phyloP scores from a whole-genome alignment of 2,888 invertebrate genomes.

The Drosophila setosimentum region DNA sequence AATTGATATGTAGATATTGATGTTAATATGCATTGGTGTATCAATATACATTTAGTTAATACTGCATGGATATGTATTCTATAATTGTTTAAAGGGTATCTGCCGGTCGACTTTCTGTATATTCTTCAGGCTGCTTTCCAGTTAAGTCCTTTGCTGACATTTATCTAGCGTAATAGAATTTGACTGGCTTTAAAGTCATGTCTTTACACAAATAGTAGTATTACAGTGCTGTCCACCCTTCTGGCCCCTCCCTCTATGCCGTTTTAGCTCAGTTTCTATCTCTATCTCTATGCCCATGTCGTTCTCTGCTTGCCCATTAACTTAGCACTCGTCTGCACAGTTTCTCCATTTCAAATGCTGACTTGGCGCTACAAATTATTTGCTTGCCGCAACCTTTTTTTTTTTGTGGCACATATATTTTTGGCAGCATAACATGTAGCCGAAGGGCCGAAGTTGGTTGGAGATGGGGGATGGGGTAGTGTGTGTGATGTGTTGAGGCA shows the following conservation, averaged over 20 bases:
- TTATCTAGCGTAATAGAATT: constrained; percentile 31
- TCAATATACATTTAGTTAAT: not conserved
- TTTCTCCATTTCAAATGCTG: constrained; percentile 53
- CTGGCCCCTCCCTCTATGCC: not conserved
- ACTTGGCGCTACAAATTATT: constrained; percentile 57
- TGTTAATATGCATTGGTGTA: not conserved
- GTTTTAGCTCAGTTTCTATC: not conserved
- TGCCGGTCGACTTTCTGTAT: not conserved
- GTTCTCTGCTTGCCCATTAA: constrained; percentile 46
- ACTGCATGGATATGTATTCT: not conserved
- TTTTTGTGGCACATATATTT: constrained; percentile 40
- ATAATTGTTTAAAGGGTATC: not conserved
- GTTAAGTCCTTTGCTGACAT: constrained; percentile 21
- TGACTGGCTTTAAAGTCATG: constrained; percentile 32
- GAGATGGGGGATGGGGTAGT: not conserved
- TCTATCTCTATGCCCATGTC: not conserved
- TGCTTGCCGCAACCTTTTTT: constrained; percentile 39
- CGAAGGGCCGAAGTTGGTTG: not conserved
- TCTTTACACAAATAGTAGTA: constrained; percentile 10
- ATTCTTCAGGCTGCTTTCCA: not conserved
- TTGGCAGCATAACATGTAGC: constrained; percentile 34
- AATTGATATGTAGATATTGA: not conserved
- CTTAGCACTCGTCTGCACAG: constrained; percentile 53
- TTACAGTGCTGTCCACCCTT: not conserved
- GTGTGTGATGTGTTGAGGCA: constrained; percentile 26